Evolutionary conservation across 2,888 invertebrate species (phyloP), one percentile per base, ranked within the genome.

Genomic region (Epistrophe eligans): DNA sequence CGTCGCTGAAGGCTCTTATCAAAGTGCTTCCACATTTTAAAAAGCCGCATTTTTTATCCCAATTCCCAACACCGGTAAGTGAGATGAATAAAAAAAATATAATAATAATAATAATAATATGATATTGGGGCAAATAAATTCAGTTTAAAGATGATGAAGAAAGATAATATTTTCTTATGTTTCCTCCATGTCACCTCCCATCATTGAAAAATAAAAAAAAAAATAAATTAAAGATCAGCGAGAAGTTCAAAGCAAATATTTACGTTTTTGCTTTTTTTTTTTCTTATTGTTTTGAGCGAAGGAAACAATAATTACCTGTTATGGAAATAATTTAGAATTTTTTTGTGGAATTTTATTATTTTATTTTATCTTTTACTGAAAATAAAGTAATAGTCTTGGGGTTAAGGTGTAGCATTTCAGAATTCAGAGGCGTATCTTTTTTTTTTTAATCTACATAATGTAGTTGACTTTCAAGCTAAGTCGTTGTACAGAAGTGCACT

Each of bases 131-230:
- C 72, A 67, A 67, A 85, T 77, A 72, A 83, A 76, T 79, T 79
- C 70, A 76, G 72, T 67, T 55, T 52, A 40, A 67, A 45, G 72
- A 71, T 76, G 76, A 77, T 71, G 87, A 76, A 48, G 66, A 58
- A 72, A 83, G 76, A 79, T 87, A 83, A 87, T 87, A 72, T 76
- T 76, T 76, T 83, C 66, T 87, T 66, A 71, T 87, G 79, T 73
- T 83, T 79, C 60, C 71, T 72, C 66, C 55, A 40, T 40, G 15
- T 35, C 58, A 28, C 45, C 38, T 17, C 11, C 57, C 13, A 15
- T 10, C 19, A 7, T 19, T 1, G 2, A 7, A 35, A 71, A 45
- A 35, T 79, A 52, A 62, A 50, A 50, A 43, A 24, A 13, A 11
- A 32, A 9, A 1, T 4, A 48, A 32, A 11, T 28, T 28, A 52